Percentiles rank a stretch among this genome's conserved stretches.
Conservation (phyloP, 2,113 vertebrate genomes). For the Albula goreensis region DNA sequence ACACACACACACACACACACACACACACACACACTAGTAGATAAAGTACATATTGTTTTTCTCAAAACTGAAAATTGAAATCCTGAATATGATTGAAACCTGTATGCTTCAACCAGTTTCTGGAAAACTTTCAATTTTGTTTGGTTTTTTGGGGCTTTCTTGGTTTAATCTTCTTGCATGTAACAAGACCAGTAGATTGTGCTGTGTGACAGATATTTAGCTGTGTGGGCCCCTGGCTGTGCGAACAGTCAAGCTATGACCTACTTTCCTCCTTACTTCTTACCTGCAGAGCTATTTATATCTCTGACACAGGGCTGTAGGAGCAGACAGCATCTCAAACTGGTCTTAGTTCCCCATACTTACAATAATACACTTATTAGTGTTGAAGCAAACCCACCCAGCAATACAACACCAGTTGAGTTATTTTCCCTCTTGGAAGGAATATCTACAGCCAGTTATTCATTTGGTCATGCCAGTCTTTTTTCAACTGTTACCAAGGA, state of each 20-base stretch:
- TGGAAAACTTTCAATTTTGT: neutral
- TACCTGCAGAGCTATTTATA: constrained; percentile 62
- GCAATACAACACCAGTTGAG: neutral
- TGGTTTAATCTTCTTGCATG: constrained; percentile 28
- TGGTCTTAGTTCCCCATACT: constrained; percentile 14
- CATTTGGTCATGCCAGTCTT: neutral
- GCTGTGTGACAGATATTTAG: constrained; percentile 51
- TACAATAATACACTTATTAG: neutral
- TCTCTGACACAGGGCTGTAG: constrained; percentile 45
- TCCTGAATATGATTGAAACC: neutral
- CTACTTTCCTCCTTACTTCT: constrained; percentile 56
- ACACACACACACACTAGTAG: neutral
- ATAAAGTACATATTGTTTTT: neutral
- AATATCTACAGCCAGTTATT: neutral
- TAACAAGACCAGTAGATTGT: constrained; percentile 28
- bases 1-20: no score
- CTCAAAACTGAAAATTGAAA: no score
- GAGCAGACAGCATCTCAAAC: constrained; percentile 30
- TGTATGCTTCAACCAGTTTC: neutral
- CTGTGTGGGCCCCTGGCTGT: constrained; percentile 50
- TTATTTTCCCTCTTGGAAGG: neutral
- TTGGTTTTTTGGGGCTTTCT: constrained; percentile 20
- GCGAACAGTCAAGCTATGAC: constrained; percentile 52
- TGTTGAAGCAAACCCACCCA: neutral
- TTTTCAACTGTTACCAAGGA: neutral